Conservation (phyloP, 2,113 vertebrate species). For the Sturnus vulgaris region DNA sequence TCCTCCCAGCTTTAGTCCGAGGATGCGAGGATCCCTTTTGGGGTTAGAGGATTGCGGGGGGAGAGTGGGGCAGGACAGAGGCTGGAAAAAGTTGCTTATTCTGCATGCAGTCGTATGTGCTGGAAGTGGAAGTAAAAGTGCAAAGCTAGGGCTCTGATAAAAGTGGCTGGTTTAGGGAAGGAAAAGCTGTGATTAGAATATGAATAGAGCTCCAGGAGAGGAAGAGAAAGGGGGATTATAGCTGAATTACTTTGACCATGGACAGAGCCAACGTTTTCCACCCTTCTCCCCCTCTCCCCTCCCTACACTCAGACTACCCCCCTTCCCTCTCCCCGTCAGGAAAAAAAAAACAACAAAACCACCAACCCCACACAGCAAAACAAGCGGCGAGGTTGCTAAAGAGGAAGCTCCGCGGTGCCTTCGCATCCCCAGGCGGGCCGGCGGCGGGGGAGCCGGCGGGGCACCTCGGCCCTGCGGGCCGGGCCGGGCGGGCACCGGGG, state of each 20-base stretch:
- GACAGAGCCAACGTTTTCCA: constrained; percentile 84
- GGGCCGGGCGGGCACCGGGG: background rate
- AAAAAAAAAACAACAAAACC: background rate
- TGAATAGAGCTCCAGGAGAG: constrained; percentile 96
- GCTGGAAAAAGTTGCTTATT: constrained; percentile 51
- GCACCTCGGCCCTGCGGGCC: background rate
- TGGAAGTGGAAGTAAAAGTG: constrained; percentile 86
- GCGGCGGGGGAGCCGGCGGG: background rate
- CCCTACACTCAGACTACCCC: constrained; percentile 33
- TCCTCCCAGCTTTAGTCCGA: background rate
- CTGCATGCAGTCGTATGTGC: constrained; percentile 55
- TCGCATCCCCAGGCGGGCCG: background rate
- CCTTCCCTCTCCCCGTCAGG: background rate
- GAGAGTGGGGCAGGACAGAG: background rate
- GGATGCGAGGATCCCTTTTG: background rate
- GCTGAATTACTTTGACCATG: constrained; percentile 93
- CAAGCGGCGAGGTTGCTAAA: background rate
- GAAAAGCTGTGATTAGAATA: constrained; percentile 99
- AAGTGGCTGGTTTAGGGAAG: constrained; percentile 93
- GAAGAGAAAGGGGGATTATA: constrained; percentile 96
- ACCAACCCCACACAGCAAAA: constrained; percentile 5
- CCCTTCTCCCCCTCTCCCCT: constrained; percentile 11
- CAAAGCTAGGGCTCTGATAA: constrained; percentile 88
- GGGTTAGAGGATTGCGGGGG: background rate
- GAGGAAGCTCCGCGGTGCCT: background rate